Evolutionary conservation across 2,797 vertebrate species (phyloP), one percentile per base, ranked within the genome.

Genomic region (Serranus cabrilla): DNA sequence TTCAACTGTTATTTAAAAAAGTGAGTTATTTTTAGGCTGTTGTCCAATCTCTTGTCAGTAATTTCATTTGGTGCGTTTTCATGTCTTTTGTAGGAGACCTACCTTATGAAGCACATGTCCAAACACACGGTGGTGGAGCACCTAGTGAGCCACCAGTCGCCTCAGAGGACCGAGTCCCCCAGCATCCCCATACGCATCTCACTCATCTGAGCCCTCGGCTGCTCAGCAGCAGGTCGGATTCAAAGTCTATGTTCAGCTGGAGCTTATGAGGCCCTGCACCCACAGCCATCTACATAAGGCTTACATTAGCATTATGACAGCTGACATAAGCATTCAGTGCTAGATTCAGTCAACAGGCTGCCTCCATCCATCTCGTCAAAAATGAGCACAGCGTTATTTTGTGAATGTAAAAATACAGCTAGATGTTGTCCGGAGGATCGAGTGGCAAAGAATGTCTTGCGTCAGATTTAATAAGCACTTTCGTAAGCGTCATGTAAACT

Each of bases 21-120:
- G 16, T 10, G 17, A 9, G 3, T 34, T 39, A 20, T 34, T 43
- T 51, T 51, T 1, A n/a, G 37, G 20, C 54, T 66, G 13, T 58
- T 45, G 5, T 11, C 8, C 6, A n/a, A 4, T 21, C 40, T 56
- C 40, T 39, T 42, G 47, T 5, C 17, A 52, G 27, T 34, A 1
- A 8, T 21, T 63, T 47, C 6, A 34, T 67, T 43, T 55, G n/a
- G 7, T 84, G 47, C 87, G 34, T 76, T 68, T 78, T 47, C n/a
- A 0, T 71, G 37, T 75, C 18, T 68, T 51, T 82, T 87, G 20
- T 89, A 99, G 98, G 98, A 99, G 95, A 99, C 98, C 80, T 99
- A 99, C 92, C 94, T 99, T 93, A 99, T 99, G 97, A 99, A 99
- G 96, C 98, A 99, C 96, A 99, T 99, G 98, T 98, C 98, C 92